These are phyloP conservation scores for Sibirionetta formosa DNA, from an alignment of 2,797 vertebrate species.

Conservation along the genomic window DNA sequence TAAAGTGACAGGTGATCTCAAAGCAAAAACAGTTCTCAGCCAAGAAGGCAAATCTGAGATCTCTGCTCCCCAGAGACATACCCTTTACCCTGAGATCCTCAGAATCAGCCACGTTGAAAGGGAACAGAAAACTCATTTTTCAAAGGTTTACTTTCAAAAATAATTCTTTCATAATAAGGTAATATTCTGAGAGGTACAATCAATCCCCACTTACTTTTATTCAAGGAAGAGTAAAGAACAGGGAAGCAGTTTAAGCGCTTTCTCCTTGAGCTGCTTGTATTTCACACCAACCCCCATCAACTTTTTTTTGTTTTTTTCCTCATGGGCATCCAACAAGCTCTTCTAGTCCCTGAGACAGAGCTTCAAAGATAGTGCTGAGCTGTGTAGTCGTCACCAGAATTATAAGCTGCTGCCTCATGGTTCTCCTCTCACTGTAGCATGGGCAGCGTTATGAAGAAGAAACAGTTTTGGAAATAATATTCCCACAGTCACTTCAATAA, in stretches of 20 bases:
- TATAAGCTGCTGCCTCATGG: background rate
- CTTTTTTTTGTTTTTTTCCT: background rate
- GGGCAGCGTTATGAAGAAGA: background rate
- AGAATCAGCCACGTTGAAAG: background rate
- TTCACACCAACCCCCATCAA: background rate
- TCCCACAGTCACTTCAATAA: background rate
- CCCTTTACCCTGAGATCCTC: background rate
- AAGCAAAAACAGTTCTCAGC: background rate
- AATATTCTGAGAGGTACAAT: background rate
- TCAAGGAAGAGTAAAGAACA: background rate
- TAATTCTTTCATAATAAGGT: background rate
- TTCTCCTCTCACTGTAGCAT: fast-evolving
- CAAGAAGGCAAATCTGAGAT: background rate
- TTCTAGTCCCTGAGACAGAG: background rate
- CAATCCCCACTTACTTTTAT: background rate
- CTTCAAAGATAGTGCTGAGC: background rate
- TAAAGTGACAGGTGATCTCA: fast-evolving
- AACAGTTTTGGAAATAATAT: background rate
- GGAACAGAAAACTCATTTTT: background rate
- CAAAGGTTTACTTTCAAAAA: background rate
- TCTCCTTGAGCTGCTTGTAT: background rate
- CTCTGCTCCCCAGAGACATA: background rate
- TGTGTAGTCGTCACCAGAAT: fast-evolving
- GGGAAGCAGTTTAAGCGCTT: background rate
- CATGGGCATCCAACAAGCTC: background rate